Evolutionary conservation across 1,140 invertebrate species (phyloP), one percentile per base, ranked within the genome.

Genomic region (Apis florea): DNA sequence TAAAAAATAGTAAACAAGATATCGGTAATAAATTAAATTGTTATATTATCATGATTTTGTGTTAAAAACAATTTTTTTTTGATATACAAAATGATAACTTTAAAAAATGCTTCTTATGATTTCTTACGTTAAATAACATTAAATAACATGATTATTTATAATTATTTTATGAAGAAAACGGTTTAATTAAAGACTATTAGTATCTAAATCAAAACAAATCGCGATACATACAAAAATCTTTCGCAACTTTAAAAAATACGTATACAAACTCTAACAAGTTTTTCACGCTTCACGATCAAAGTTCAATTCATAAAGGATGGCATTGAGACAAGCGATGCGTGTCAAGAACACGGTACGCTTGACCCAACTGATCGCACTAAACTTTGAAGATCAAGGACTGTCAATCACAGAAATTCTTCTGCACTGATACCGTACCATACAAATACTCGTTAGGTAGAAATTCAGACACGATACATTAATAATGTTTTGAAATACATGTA

Each of bases 231-330:
- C 10, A 19, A 70, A 17, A 54, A 15, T 8, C 8, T 49, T 0
- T 8, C 8, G n/a, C 13, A 0, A 54, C 17, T 82, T 63, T 40
- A 21, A 69, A 40, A 31, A 26, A 1, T n/a, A 51, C n/a, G 15
- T 13, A 54, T 9, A n/a, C 61, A 21, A n/a, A 56, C 51, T 47
- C 19, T 66, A 53, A 67, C 77, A 66, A 12, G 66, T 75, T 81
- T 74, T 80, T 83, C 61, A 83, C 82, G 82, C 82, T 81, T n/a
- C 54, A 81, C 71, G 78, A 66, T 83, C 78, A 83, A 83, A 83
- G 82, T 64, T 83, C 82, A 75, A 75, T 75, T 63, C 31, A 11
- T 68, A 63, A 12, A 24, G 66, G 40, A 5, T n/a, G 67, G 10
- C 17, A 68, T 31, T 15, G 49, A 19, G 66, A 53, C 59, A 84